These are phyloP conservation scores for Papilio machaon DNA, from an alignment of 1,140 invertebrate species.

Conservation along the genomic window DNA sequence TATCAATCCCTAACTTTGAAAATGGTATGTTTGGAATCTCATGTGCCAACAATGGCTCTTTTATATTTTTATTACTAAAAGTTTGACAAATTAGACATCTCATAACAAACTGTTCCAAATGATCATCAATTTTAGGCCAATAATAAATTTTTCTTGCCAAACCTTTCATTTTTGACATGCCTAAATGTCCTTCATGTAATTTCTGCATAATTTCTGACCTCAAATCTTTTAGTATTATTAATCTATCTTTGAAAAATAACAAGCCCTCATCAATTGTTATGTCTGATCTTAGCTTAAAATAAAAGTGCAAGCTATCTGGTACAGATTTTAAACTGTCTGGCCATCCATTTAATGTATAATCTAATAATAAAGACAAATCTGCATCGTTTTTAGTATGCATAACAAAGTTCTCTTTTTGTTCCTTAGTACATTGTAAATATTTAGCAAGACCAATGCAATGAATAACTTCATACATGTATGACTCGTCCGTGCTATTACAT, in stretches of 20 bases:
- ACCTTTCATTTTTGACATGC: slow-evolving; percentile 56
- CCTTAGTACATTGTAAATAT: neutral
- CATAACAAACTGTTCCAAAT: no score
- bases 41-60: no score
- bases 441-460: slow-evolving; percentile 8
- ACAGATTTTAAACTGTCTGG: slow-evolving; percentile 15
- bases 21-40: no score
- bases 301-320: neutral
- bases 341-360: slow-evolving; percentile 38
- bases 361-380: slow-evolving; percentile 13
- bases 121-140: slow-evolving; percentile 61
- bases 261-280: neutral
- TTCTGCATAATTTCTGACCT: slow-evolving; percentile 55
- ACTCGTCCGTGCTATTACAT: neutral
- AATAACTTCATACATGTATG: slow-evolving; percentile 14
- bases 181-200: slow-evolving; percentile 62
- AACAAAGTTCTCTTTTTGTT: slow-evolving; percentile 35
- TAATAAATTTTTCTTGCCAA: slow-evolving; percentile 62
- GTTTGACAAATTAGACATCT: no score
- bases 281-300: neutral
- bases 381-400: slow-evolving; percentile 31
- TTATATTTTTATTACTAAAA: no score
- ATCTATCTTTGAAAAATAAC: slow-evolving; percentile 56
- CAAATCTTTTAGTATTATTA: slow-evolving; percentile 56
- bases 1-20: no score